phyloP scores from a whole-genome alignment of 2,797 vertebrate genomes.

The Cyclura pinguis region DNA sequence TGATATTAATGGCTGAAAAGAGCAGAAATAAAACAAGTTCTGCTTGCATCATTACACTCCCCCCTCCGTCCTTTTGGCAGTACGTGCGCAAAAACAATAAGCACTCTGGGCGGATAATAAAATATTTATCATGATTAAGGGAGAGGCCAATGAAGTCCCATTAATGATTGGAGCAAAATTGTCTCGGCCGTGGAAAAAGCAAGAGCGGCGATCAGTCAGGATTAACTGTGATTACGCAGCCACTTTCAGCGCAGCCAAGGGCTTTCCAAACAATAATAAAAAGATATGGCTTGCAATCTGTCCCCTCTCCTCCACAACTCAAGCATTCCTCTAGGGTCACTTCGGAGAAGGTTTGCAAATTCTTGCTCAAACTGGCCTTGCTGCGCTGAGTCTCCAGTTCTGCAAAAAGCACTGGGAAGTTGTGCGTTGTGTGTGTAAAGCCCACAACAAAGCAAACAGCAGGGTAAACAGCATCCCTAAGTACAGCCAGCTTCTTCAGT shows the following conservation, averaged over 20 bases:
- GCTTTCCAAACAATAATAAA: background rate
- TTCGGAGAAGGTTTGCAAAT: background rate
- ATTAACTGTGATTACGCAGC: slow-evolving; percentile 31
- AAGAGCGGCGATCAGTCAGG: slow-evolving; percentile 43
- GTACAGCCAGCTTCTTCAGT: no score
- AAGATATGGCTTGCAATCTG: background rate
- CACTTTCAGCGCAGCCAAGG: background rate
- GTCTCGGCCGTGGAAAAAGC: slow-evolving; percentile 9
- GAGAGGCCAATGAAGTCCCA: background rate
- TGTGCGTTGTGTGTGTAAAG: no score
- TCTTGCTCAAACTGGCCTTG: no score
- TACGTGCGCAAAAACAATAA: background rate
- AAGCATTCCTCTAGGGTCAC: background rate
- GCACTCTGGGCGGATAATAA: background rate
- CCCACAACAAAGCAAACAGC: no score
- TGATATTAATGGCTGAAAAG: background rate
- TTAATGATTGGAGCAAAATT: slow-evolving; percentile 32
- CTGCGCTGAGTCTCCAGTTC: background rate
- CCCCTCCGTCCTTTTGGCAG: background rate
- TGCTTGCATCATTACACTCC: background rate
- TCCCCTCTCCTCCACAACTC: no score
- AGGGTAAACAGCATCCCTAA: background rate
- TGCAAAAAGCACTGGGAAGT: background rate
- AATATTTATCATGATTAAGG: slow-evolving; percentile 50
- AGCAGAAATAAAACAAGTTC: background rate